Evolutionary conservation across 1,140 invertebrate species (phyloP).

Genomic region (Metopolophium dirhodum): DNA sequence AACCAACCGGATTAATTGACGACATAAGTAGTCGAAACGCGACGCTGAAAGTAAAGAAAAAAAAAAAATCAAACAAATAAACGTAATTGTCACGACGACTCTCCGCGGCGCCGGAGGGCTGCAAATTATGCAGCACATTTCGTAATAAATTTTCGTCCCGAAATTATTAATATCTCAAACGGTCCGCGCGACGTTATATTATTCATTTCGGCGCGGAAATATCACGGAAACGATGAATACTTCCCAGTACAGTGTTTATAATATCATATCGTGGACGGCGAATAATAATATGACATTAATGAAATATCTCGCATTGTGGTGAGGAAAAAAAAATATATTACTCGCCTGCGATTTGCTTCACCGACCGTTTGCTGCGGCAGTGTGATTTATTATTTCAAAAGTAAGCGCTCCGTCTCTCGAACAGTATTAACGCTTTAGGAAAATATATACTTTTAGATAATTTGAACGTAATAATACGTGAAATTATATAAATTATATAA

Average conservation of each 20-base stretch:
- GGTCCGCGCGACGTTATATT: neutral
- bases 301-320: neutral
- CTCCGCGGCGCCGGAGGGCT: neutral
- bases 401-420: neutral
- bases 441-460: neutral
- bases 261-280: neutral
- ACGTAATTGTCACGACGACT: neutral
- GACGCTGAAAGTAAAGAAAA: neutral
- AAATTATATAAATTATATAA: no score
- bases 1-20: slow-evolving; percentile 34
- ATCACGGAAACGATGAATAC: neutral
- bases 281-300: neutral
- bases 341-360: neutral
- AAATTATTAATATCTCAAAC: slow-evolving; percentile 1
- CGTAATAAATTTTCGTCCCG: neutral
- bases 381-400: neutral
- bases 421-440: neutral
- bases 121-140: neutral
- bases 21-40: neutral
- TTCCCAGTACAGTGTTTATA: neutral
- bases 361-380: neutral
- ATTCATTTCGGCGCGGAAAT: neutral
- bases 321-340: neutral
- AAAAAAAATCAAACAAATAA: slow-evolving; percentile 1
- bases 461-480: no score